Evolutionary conservation across 2,113 vertebrate genomes (phyloP).

Genomic region (Nyctibius bracteatus): DNA sequence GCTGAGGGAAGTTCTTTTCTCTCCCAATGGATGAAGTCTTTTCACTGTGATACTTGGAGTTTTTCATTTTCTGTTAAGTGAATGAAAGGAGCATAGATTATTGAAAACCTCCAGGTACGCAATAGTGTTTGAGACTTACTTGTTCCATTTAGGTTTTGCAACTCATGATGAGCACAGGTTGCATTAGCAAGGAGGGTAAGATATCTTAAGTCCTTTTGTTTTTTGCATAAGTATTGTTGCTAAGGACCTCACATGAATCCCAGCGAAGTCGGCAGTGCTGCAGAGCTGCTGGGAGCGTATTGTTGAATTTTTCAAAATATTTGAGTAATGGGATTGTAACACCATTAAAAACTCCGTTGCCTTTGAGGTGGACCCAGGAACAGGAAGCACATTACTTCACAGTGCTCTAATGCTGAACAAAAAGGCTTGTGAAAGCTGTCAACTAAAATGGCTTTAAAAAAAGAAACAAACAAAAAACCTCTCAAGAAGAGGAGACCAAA

Average conservation of each 20-base stretch:
- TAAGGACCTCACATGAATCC: neutral
- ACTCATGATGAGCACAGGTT: neutral
- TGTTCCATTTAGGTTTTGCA: neutral
- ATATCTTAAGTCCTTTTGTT: neutral
- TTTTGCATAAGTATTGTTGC: neutral
- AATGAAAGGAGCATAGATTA: neutral
- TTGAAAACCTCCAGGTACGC: neutral
- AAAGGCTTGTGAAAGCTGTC: neutral
- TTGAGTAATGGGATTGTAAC: neutral
- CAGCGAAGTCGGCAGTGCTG: neutral
- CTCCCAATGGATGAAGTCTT: neutral
- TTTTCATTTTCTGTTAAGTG: neutral
- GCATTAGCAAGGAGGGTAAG: neutral
- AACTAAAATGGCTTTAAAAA: neutral
- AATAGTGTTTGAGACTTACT: neutral
- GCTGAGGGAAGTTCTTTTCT: neutral
- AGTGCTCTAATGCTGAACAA: neutral
- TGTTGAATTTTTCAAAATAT: neutral
- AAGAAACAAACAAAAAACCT: neutral
- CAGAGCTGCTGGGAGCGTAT: neutral
- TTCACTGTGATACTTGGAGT: neutral
- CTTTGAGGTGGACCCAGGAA: neutral
- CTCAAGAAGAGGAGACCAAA: neutral
- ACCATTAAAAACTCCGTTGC: neutral
- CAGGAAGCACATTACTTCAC: neutral